A percentile compares a stretch with the other conserved stretches of the same genome.
Evolutionary conservation across 2,888 invertebrate species (phyloP).

Genomic region (Oxycera nigricornis): DNA sequence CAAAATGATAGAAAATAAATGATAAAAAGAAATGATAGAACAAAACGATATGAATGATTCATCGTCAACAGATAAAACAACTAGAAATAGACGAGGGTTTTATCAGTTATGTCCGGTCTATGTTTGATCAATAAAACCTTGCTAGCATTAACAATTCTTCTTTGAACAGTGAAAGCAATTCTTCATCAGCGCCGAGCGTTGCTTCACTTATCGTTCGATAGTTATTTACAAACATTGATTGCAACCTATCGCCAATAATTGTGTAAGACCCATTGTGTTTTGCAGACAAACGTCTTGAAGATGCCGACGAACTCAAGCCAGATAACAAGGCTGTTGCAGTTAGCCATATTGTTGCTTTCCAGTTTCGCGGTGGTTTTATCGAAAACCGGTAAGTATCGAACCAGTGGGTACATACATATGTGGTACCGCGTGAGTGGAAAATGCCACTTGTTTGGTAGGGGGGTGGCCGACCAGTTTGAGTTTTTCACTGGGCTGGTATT

Average conservation of each 20-base stretch:
- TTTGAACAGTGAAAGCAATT: no score
- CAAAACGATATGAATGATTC: no score
- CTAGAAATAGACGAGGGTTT: no score
- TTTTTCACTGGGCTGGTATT: background rate
- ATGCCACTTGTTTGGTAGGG: background rate
- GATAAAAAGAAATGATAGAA: no score
- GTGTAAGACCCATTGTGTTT: background rate
- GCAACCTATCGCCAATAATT: background rate
- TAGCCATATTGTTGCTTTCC: background rate
- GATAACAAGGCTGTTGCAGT: background rate
- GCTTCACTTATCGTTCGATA: background rate
- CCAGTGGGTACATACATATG: background rate
- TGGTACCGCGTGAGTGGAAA: background rate
- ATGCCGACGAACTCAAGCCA: background rate
- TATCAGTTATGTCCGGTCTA: no score
- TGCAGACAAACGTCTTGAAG: background rate
- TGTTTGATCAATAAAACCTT: no score
- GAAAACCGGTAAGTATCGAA: slow-evolving; percentile 31
- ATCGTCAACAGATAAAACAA: no score
- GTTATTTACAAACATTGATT: background rate
- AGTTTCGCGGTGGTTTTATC: background rate
- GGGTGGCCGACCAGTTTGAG: background rate
- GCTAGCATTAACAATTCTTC: no score
- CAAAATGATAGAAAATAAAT: no score
- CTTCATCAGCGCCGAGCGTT: no score